A percentile compares a stretch with the other conserved stretches of the same genome.
phyloP scores from a whole-genome alignment of 1,140 invertebrate genomes.

The Bombus terrestris region DNA sequence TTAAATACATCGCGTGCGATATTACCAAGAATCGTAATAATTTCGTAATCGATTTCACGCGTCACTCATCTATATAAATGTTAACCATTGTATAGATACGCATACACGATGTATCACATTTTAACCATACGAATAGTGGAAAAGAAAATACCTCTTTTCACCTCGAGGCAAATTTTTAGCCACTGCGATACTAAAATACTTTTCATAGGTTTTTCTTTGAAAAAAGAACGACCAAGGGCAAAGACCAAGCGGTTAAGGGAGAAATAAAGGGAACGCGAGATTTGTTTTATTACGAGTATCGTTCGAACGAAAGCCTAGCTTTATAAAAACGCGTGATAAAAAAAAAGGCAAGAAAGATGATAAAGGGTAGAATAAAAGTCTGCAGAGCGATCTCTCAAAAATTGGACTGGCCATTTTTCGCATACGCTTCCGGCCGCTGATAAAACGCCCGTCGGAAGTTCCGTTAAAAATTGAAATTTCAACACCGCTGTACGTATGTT shows the following conservation, averaged over 20 bases:
- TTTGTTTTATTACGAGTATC: background rate
- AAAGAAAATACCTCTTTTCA: background rate
- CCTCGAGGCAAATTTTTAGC: too few species aligned
- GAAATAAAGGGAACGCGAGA: background rate
- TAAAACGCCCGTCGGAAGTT: background rate
- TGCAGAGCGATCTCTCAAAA: background rate
- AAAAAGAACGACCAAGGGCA: background rate
- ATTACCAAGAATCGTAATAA: background rate
- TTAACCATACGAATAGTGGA: too few species aligned
- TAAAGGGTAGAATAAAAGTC: background rate
- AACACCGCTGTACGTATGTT: slow-evolving; percentile 45
- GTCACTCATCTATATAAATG: background rate
- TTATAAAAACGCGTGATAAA: background rate
- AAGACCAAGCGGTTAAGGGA: background rate
- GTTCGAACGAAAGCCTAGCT: background rate
- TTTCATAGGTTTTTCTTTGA: too few species aligned
- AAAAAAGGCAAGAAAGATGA: too few species aligned
- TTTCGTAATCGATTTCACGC: background rate
- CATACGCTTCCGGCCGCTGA: too few species aligned
- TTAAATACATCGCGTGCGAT: background rate
- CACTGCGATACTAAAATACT: too few species aligned
- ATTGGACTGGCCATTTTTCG: background rate
- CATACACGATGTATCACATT: too few species aligned
- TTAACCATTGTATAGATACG: too few species aligned
- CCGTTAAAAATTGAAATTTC: slow-evolving; percentile 38